phyloP scores from a whole-genome alignment of 1,140 invertebrate genomes.

The Ceratoteleas bidentatus region DNA sequence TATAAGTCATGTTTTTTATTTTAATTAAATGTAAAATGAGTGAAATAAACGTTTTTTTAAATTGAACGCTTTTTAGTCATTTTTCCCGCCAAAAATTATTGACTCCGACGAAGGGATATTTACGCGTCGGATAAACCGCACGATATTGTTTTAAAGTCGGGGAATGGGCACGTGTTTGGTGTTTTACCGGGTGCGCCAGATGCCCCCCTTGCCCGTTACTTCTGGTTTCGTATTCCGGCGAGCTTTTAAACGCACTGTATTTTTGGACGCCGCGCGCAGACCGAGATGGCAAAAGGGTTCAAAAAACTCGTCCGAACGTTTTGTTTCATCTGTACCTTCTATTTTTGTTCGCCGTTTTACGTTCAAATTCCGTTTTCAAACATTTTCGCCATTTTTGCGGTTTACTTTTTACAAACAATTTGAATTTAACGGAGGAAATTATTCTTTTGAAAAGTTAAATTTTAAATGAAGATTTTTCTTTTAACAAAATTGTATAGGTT shows the following conservation, averaged over 20 bases:
- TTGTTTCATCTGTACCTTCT: background rate
- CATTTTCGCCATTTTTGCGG: background rate
- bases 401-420: background rate
- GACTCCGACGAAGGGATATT: conserved; percentile 27
- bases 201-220: conserved; percentile 65
- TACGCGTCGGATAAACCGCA: conserved; percentile 30
- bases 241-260: conserved; percentile 61
- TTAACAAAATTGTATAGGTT: too few species aligned
- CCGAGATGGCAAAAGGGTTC: conserved; percentile 42
- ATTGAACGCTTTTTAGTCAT: too few species aligned
- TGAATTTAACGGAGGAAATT: background rate
- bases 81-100: conserved; percentile 17
- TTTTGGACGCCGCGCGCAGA: conserved; percentile 62
- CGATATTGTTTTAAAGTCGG: conserved; percentile 55
- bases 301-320: conserved; percentile 27
- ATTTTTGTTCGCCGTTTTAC: conserved; percentile 1
- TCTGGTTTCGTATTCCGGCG: conserved; percentile 70
- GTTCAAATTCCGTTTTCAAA: background rate
- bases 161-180: conserved; percentile 66
- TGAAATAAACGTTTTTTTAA: too few species aligned
- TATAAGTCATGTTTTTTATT: too few species aligned
- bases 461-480: too few species aligned
- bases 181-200: conserved; percentile 66
- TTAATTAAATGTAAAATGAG: too few species aligned
- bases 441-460: too few species aligned